Evolutionary conservation across 2,888 invertebrate genomes (phyloP).

Genomic region (Netelia inedita): DNA sequence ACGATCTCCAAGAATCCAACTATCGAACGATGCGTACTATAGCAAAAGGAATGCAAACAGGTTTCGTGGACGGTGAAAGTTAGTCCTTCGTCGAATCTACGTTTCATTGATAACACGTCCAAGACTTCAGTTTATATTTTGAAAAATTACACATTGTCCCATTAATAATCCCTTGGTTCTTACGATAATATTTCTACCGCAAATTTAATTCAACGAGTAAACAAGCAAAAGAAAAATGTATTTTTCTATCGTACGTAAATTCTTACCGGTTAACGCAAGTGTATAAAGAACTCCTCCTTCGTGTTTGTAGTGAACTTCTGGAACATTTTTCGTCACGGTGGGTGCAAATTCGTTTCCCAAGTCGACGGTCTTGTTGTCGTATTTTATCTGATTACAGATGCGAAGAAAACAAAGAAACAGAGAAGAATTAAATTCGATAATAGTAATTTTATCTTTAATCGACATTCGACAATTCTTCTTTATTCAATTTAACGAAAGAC

Average conservation of each 20-base stretch:
- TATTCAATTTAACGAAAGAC: constrained; percentile 9
- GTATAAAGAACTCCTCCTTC: constrained; percentile 84
- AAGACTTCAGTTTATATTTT: neutral
- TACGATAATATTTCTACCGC: neutral
- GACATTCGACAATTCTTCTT: constrained; percentile 13
- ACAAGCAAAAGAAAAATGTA: neutral
- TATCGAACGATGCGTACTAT: constrained; percentile 14
- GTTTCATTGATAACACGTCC: constrained; percentile 21
- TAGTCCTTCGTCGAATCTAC: constrained; percentile 31
- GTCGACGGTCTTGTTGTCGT: constrained; percentile 78
- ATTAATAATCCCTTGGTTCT: neutral
- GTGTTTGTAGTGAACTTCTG: constrained; percentile 83
- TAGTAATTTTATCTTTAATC: neutral
- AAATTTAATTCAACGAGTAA: neutral
- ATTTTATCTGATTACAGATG: constrained; percentile 78
- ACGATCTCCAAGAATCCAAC: neutral
- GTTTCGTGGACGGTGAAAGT: constrained; percentile 77
- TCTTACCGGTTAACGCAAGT: constrained; percentile 81
- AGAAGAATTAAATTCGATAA: neutral
- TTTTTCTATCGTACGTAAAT: neutral
- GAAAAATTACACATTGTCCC: neutral
- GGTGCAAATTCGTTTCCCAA: constrained; percentile 82
- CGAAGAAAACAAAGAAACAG: neutral
- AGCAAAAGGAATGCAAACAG: constrained; percentile 70
- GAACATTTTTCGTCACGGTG: constrained; percentile 79